phyloP scores from a whole-genome alignment of 1,140 invertebrate species.

The Bathynomus jamesi region DNA sequence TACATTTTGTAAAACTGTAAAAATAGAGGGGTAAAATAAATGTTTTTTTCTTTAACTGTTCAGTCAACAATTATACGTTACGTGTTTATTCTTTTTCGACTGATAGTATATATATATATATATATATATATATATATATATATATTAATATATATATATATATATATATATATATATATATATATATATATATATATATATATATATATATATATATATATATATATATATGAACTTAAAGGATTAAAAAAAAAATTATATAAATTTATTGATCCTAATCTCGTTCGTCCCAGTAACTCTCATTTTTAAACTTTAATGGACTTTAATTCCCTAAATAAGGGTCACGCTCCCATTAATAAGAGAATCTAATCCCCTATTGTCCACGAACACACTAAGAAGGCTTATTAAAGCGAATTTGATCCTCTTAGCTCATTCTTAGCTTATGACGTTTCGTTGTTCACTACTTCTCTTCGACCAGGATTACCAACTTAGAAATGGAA shows the following conservation, averaged over 20 bases:
- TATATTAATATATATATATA: slow-evolving; percentile 1
- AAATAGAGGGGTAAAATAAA: too few relatives aligned
- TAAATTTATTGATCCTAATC: neutral
- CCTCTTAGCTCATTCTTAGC: neutral
- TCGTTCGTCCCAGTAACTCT: neutral
- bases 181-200: slow-evolving; percentile 3
- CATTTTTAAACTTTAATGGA: neutral
- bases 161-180: slow-evolving; percentile 5
- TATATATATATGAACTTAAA: neutral
- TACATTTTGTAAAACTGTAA: too few relatives aligned
- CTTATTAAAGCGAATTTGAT: neutral
- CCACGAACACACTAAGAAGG: neutral
- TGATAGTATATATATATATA: slow-evolving; percentile 5
- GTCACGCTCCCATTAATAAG: neutral
- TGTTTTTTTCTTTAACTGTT: too few relatives aligned
- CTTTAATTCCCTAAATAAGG: neutral
- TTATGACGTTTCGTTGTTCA: too few relatives aligned
- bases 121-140: slow-evolving; percentile 5
- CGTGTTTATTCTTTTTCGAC: neutral
- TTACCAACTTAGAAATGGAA: neutral
- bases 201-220: slow-evolving; percentile 1
- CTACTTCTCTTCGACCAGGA: neutral
- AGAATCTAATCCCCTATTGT: neutral
- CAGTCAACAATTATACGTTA: too few relatives aligned
- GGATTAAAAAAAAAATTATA: neutral